phyloP scores from a whole-genome alignment of 2,113 vertebrate genomes.

The Bos javanicus region DNA sequence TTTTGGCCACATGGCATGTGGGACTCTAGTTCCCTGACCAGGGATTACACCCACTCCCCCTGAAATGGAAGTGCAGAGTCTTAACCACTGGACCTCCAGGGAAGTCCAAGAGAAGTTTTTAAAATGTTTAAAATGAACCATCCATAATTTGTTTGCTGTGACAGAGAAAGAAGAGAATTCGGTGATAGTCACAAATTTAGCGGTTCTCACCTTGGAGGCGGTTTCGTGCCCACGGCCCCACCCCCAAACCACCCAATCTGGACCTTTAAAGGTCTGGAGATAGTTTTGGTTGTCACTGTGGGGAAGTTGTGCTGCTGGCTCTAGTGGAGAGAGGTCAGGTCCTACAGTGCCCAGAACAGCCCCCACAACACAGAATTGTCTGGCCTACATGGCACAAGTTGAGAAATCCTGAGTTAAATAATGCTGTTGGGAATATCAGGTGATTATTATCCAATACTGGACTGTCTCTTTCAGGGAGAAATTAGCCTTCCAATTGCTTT shows the following conservation, averaged over 20 bases:
- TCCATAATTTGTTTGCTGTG: constrained; percentile 39
- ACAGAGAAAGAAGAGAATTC: constrained; percentile 56
- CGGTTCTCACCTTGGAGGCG: constrained; percentile 16
- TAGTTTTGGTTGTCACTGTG: not conserved
- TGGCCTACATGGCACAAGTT: not conserved
- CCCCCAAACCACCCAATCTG: not conserved
- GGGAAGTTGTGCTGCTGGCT: not conserved
- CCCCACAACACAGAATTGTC: not conserved
- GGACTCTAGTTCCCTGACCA: not conserved
- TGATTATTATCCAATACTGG: constrained; percentile 66
- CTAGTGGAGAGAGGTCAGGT: not conserved
- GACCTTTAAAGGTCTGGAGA: not conserved
- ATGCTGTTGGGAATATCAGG: not conserved
- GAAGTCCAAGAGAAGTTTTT: not conserved
- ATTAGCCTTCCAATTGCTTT: constrained; percentile 69
- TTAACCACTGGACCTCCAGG: not conserved
- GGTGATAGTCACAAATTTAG: constrained; percentile 61
- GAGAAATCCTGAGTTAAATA: not conserved
- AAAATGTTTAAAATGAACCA: constrained; percentile 45
- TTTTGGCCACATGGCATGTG: not conserved
- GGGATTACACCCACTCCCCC: not conserved
- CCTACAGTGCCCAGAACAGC: not conserved
- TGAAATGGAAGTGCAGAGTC: not conserved
- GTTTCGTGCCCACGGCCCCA: not conserved
- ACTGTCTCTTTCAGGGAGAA: constrained; percentile 73